Base-by-base conservation (phyloP, 2,113 vertebrate species). In the Elgaria multicarinata region DNA sequence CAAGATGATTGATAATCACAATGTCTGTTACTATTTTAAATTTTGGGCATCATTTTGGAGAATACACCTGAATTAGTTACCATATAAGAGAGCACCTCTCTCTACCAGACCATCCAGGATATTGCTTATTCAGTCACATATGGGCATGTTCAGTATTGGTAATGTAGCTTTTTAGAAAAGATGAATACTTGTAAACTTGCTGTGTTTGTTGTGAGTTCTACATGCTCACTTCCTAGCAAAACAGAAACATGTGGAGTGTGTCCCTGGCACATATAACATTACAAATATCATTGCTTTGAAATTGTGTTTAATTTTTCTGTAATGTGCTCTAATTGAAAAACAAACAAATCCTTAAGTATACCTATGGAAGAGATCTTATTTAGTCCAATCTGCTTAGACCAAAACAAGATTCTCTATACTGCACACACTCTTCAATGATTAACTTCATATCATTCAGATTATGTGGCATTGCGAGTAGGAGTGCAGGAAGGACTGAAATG, bases 91-190 rank as follows among this genome's bases (percentile, higher is more conserved):
- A 82, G 3, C 53, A 12, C 6, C 71, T 72, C 28, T 77, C 79
- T 28, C 18, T 28, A 46, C 76, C 62, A 86, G 72, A 36, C 18
- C 50, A 53, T 53, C 50, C 50, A 53, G 6, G 33, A 55, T 55
- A n/a, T 55, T 79, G 77, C 14, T 33, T 53, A 50, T 50, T 2
- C 28, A 79, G 74, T 77, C 80, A 62, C 58, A 92, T 85, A 83
- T 36, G 86, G 50, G 82, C n/a, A 69, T 77, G 87, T 66, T 88
- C 83, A 79, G 80, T 84, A 87, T 92, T 85, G 62, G 89, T 91
- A 87, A 90, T 93, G 76, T 84, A 36, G 69, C 13, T 91, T 85
- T 12, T 87, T 83, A 92, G 64, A 85, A 72, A 76, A 16, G 75
- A 84, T 85, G 66, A 77, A 53, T 39, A 55, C 92, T 85, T 72